These are phyloP conservation scores for Spilosoma lubricipeda DNA, from an alignment of 2,888 invertebrate species.

Conservation along the genomic window DNA sequence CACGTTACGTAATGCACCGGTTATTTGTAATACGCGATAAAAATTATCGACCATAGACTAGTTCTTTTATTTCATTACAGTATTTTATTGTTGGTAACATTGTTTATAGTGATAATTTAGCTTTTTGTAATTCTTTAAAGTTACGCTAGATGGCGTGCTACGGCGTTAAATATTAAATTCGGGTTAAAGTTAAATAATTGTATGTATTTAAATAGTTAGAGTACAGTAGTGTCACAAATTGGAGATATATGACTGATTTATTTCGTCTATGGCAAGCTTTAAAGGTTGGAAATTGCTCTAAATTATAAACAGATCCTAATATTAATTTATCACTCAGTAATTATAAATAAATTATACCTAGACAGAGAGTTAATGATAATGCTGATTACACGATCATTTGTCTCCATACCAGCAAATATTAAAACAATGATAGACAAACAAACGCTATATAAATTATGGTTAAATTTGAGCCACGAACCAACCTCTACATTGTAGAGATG, in stretches of 20 bases:
- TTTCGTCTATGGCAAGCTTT: too few species aligned
- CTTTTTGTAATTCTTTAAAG: not conserved
- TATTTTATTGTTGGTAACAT: not conserved
- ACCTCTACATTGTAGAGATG: not conserved
- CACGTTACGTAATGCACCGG: slow-evolving; percentile 64
- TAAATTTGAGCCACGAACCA: too few species aligned
- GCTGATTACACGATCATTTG: too few species aligned
- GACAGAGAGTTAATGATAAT: too few species aligned
- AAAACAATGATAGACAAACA: too few species aligned
- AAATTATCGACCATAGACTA: slow-evolving; percentile 36
- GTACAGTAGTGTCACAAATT: not conserved
- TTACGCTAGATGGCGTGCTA: not conserved
- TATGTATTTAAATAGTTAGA: not conserved
- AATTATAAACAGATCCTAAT: not conserved
- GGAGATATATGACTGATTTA: not conserved
- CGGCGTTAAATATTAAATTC: not conserved
- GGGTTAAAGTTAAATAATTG: not conserved
- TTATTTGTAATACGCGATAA: slow-evolving; percentile 48
- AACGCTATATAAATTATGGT: too few species aligned
- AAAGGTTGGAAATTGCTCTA: not conserved
- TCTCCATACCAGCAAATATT: too few species aligned
- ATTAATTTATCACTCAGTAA: not conserved
- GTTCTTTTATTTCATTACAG: not conserved
- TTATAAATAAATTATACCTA: too few species aligned
- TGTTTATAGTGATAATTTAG: not conserved